Evolutionary conservation across 1,140 invertebrate genomes (phyloP).

Genomic region (Cotesia typhae): DNA sequence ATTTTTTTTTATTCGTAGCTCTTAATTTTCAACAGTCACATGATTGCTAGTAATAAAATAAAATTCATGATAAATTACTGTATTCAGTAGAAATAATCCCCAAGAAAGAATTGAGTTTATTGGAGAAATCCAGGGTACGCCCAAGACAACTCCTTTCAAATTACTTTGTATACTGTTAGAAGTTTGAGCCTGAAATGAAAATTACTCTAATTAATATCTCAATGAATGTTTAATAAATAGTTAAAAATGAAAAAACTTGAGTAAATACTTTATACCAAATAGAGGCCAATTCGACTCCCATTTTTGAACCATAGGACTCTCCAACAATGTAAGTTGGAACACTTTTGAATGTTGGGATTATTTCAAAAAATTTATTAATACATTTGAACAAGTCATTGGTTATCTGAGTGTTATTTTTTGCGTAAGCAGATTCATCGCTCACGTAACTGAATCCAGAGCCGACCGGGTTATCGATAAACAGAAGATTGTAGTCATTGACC

Average conservation of each 20-base stretch:
- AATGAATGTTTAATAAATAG: not conserved
- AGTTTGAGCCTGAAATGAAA: conserved; percentile 69
- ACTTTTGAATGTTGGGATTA: conserved; percentile 72
- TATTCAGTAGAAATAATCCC: conserved; percentile 77
- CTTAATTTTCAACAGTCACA: not conserved
- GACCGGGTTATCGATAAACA: conserved; percentile 90
- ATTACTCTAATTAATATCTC: conserved; percentile 35
- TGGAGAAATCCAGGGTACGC: conserved; percentile 88
- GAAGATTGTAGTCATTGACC: conserved; percentile 81
- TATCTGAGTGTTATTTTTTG: conserved; percentile 73
- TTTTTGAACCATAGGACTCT: conserved; percentile 91
- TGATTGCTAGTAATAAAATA: too few species aligned
- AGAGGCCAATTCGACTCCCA: conserved; percentile 81
- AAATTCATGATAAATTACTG: conserved; percentile 59
- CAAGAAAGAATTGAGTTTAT: conserved; percentile 82
- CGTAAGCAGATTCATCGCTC: conserved; percentile 66
- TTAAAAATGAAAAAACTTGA: not conserved
- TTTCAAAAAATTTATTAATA: conserved; percentile 72
- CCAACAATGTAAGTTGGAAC: conserved; percentile 83
- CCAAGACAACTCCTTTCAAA: conserved; percentile 80
- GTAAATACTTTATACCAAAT: conserved; percentile 69
- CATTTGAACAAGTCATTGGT: conserved; percentile 78
- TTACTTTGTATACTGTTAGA: conserved; percentile 73
- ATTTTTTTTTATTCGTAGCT: too few species aligned
- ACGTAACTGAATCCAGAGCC: conserved; percentile 88